Base-by-base conservation (phyloP, 2,888 invertebrate genomes). In the Sarcophaga subvicina region DNA sequence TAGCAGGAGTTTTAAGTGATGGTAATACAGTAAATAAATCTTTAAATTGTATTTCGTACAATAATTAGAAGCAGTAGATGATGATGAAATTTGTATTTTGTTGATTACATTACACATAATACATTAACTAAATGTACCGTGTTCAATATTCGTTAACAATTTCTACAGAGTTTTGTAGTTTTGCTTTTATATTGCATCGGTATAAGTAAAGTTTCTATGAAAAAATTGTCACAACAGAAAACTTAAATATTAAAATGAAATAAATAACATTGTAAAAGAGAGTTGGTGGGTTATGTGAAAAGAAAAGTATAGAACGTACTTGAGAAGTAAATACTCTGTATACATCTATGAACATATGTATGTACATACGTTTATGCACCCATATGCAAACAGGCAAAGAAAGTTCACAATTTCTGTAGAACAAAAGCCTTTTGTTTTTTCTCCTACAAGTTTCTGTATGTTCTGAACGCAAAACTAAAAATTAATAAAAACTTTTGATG, bases 191-290 rank as follows among this genome's bases (percentile, higher is more conserved):
- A 47, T 47, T 71, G 10, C 45, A 71, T 45, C 64, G 64, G 22
- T 71, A 22, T 63, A 59, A 27, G 47, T 0, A 59, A 73, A 82
- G 12, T 64, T 69, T 70, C 47, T 70, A 59, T 64, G 62, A 49
- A 47, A 14, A 79, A 79, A 47, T 76, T 84, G 71, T 80, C 84
- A 66, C 80, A 71, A 71, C 22, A 70, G 49, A n/a, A 76, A 80
- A 79, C 59, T 60, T 66, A 60, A 80, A 80, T 80, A 80, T 71
- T 80, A 84, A 80, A 75, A 70, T 70, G 59, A 66, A 70, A 76
- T 72, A 83, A 67, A 72, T 49, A 22, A 64, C 25, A 59, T 70
- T 76, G 45, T 60, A 67, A 10, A 37, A 37, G 37, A 37, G 37
- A 37, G 37, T 37, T 37, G 37, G 37, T 37, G 8, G 37, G 2